Base-by-base conservation (phyloP, 2,113 vertebrate species). In the Ivindomyrus marchei region DNA sequence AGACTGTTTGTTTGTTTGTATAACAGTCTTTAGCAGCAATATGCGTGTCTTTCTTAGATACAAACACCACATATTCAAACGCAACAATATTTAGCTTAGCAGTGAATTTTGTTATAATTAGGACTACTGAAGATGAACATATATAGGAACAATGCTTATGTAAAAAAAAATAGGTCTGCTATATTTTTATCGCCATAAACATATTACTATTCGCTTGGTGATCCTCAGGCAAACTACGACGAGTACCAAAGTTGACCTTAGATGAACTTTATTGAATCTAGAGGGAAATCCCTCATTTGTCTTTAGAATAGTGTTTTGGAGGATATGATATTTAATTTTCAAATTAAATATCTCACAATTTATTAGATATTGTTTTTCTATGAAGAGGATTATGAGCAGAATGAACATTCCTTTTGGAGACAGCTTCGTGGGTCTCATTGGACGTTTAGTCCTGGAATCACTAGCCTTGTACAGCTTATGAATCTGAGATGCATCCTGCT, bases 81-180 rank as follows among this genome's bases (percentile, higher is more conserved):
- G 4, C 3, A 52, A 9, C 8, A 31, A 15, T 15, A 36, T 45
- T 42, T 13, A 85, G n/a, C 9, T 13, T 45, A 24, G 42, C 58
- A 87, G 85, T 11, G 5, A 36, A 56, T 62, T 70, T 24, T 21
- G 46, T 90, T 80, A 27, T 80, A 77, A 80, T 88, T 88, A 87
- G 89, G 47, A 74, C 62, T 52, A 56, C n/a, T 50, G 45, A 19
- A 87, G 52, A 24, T n/a, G 15, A 42, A n/a, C 45, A n/a, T 42
- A 70, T 42, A 27, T 45, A 87, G 42, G n/a, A n/a, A n/a, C 85
- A 53, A 5, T 27, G 13, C 66, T 50, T 50, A 27, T 66, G 46
- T 24, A 8, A 21, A 66, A 58, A 24, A 70, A 50, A 42, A 45
- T 19, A 21, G 53, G 27, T 17, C 4, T 5, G 19, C n/a, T 77